These are phyloP conservation scores for Dascyllus trimaculatus DNA, from an alignment of 2,113 vertebrate species.

Conservation along the genomic window DNA sequence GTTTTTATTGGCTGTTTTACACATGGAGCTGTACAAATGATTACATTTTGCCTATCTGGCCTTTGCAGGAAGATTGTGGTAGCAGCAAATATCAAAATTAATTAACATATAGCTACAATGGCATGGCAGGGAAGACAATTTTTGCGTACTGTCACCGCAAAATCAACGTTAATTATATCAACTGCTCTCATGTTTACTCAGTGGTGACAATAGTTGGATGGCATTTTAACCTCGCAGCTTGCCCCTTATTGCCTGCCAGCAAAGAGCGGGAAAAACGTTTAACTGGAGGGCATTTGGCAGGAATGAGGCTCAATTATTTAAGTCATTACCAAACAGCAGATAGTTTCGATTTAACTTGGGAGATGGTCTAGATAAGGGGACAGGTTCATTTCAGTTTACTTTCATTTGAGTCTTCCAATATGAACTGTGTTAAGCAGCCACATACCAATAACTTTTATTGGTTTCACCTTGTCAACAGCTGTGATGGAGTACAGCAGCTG, in stretches of 20 bases:
- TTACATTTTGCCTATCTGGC: not conserved
- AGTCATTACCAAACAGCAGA: not conserved
- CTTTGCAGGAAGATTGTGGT: not conserved
- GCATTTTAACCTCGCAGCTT: constrained; percentile 3
- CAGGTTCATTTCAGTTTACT: too few species aligned
- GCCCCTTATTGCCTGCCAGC: not conserved
- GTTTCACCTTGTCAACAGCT: too few species aligned
- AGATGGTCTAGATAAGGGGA: not conserved
- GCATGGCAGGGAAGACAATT: not conserved
- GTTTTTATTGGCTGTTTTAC: too few species aligned
- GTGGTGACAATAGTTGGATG: not conserved
- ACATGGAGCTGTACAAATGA: too few species aligned
- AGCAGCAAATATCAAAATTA: not conserved
- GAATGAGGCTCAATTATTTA: not conserved
- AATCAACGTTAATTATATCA: not conserved
- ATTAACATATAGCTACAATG: not conserved
- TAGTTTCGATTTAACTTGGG: not conserved
- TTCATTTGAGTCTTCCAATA: too few species aligned
- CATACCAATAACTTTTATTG: too few species aligned
- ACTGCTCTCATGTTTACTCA: not conserved
- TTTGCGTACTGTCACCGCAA: too few species aligned
- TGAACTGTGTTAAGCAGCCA: too few species aligned
- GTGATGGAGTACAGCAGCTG: too few species aligned
- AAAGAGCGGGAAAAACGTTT: constrained; percentile 7
- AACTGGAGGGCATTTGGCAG: not conserved